Evolutionary conservation across 2,113 vertebrate species (phyloP).

Genomic region (Murina feae): DNA sequence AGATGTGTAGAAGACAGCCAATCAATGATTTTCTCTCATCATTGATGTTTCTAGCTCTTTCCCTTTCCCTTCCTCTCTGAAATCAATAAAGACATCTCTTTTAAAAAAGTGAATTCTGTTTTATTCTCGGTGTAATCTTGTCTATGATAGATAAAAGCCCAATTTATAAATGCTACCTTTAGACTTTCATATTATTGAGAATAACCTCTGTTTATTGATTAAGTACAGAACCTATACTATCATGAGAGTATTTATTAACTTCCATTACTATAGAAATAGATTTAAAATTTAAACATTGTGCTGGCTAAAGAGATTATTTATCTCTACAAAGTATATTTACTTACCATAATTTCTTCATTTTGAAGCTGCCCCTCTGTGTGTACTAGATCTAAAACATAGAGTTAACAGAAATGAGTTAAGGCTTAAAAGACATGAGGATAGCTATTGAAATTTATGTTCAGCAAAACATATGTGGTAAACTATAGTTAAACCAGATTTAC

Average conservation of each 20-base stretch:
- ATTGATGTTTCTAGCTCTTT: no score
- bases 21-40: no score
- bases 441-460: constrained; percentile 7
- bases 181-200: background rate
- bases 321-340: constrained; percentile 70
- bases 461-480: constrained; percentile 31
- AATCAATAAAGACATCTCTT: background rate
- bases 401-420: constrained; percentile 55
- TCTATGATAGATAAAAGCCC: background rate
- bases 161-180: constrained; percentile 13
- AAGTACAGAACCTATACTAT: background rate
- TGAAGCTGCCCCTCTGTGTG: constrained; percentile 91
- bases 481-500: background rate
- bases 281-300: constrained; percentile 5
- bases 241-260: background rate
- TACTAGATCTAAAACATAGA: constrained; percentile 85
- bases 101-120: background rate
- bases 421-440: constrained; percentile 6
- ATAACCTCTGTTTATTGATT: background rate
- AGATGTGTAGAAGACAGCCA: no score
- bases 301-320: background rate
- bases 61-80: no score
- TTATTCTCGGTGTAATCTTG: background rate
- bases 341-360: constrained; percentile 89
- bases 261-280: background rate